Evolutionary conservation across 2,113 vertebrate genomes (phyloP).

Genomic region (Calidris pygmaea): DNA sequence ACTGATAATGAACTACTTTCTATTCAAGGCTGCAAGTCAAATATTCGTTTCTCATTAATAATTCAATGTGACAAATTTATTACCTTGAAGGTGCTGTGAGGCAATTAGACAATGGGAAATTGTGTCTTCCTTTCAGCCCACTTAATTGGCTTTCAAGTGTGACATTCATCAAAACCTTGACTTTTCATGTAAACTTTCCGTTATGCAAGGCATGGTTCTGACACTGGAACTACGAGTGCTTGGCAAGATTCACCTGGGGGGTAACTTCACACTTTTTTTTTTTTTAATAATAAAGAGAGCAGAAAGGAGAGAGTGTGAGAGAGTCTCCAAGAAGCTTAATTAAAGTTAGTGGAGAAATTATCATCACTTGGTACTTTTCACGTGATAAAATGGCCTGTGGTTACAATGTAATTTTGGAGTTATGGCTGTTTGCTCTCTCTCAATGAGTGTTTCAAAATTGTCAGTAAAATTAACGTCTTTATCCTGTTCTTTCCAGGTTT

Average conservation of each 20-base stretch:
- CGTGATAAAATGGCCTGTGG: background rate
- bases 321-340: background rate
- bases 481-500: background rate
- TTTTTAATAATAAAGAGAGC: background rate
- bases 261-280: background rate
- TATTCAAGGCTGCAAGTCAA: constrained; percentile 79
- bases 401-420: constrained; percentile 4
- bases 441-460: background rate
- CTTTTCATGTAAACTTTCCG: constrained; percentile 76
- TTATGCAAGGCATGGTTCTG: background rate
- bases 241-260: constrained; percentile 25
- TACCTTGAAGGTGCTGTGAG: constrained; percentile 78
- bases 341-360: constrained; percentile 18
- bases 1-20: constrained; percentile 77
- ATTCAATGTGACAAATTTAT: constrained; percentile 85
- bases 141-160: constrained; percentile 81
- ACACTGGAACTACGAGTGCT: background rate
- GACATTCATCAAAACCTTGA: constrained; percentile 81
- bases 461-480: constrained; percentile 37
- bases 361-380: constrained; percentile 3
- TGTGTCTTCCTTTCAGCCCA: constrained; percentile 76
- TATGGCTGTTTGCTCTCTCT: constrained; percentile 6
- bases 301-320: background rate
- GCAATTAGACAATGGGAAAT: constrained; percentile 83
- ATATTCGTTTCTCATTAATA: constrained; percentile 82